These are phyloP conservation scores for Pangasianodon gigas DNA, from an alignment of 2,113 vertebrate genomes.

Conservation along the genomic window DNA sequence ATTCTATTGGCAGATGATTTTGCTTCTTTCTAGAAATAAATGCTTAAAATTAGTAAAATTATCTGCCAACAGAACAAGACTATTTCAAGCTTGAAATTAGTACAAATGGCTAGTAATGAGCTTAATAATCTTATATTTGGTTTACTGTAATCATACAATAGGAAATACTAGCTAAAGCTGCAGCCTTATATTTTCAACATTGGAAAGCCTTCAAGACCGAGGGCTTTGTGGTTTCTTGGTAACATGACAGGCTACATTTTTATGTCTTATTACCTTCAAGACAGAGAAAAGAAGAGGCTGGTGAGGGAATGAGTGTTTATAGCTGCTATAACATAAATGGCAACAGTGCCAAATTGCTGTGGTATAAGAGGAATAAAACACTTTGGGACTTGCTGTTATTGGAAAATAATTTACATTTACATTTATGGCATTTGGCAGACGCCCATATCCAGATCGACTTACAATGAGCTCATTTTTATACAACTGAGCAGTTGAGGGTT, in stretches of 20 bases:
- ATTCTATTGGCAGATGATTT: not conserved
- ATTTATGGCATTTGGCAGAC: too few relatives aligned
- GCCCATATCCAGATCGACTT: too few relatives aligned
- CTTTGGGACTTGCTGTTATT: not conserved
- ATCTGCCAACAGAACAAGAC: too few relatives aligned
- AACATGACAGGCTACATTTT: not conserved
- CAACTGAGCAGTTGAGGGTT: too few relatives aligned
- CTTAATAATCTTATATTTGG: not conserved
- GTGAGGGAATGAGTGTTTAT: not conserved
- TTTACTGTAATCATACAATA: not conserved
- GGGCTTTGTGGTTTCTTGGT: not conserved
- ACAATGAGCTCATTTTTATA: too few relatives aligned
- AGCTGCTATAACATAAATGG: not conserved
- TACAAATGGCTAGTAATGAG: not conserved
- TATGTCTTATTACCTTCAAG: not conserved
- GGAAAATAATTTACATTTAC: slow-evolving; percentile 1
- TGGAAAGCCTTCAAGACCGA: not conserved
- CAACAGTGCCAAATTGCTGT: not conserved
- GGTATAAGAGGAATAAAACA: not conserved
- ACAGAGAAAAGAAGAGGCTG: not conserved
- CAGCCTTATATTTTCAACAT: not conserved
- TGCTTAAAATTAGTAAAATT: too few relatives aligned
- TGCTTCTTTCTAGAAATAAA: too few relatives aligned
- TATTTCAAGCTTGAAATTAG: not conserved
- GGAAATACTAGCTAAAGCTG: not conserved